These are phyloP conservation scores for Aleiodes sp. DNA, from an alignment of 1,140 invertebrate genomes.

Conservation along the genomic window DNA sequence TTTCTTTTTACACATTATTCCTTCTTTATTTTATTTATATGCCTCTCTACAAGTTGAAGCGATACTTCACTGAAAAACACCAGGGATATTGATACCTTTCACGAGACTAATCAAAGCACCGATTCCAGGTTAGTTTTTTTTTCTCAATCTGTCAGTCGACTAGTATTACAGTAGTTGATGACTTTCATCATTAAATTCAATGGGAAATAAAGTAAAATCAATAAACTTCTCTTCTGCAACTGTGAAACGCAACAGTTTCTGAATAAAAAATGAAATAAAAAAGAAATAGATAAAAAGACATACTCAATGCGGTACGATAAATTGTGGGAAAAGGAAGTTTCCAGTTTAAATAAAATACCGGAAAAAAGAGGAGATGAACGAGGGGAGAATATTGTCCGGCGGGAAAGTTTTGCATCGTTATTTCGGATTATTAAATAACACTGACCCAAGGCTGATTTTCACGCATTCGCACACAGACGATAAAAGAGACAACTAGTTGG, in stretches of 20 bases:
- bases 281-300: neutral
- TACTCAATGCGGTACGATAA: neutral
- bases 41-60: neutral
- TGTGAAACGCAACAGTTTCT: neutral
- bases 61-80: neutral
- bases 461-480: neutral
- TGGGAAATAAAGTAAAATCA: neutral
- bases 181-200: slow-evolving; percentile 4
- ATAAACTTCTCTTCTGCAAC: neutral
- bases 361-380: slow-evolving; percentile 1
- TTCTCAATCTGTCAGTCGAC: neutral
- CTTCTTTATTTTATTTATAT: neutral
- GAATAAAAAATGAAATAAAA: neutral
- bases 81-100: neutral
- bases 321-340: neutral
- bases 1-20: neutral
- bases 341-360: neutral
- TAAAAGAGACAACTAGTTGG: slow-evolving; percentile 24
- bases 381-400: neutral
- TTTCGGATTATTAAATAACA: slow-evolving; percentile 52
- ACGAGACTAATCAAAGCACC: neutral
- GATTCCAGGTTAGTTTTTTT: neutral
- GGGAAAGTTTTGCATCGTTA: slow-evolving; percentile 50
- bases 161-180: neutral
- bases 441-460: slow-evolving; percentile 31